phyloP scores from a whole-genome alignment of 2,888 invertebrate species.

The Polyommatus iphigenia region DNA sequence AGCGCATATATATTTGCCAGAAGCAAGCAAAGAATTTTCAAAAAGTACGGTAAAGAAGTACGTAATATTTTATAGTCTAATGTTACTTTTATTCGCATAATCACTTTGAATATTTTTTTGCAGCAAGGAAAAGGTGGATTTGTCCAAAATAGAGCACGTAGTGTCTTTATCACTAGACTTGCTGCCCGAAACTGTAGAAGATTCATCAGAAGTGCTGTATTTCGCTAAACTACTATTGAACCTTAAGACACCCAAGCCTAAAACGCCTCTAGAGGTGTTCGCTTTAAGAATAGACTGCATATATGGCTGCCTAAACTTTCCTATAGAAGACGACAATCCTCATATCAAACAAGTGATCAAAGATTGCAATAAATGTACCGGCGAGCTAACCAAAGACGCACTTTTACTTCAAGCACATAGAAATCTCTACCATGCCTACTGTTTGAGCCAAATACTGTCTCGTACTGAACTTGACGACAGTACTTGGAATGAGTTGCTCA shows the following conservation, averaged over 20 bases:
- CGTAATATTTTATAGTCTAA: no score
- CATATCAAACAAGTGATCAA: conserved; percentile 42
- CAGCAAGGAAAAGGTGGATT: conserved; percentile 48
- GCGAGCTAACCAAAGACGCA: conserved; percentile 46
- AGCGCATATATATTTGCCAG: no score
- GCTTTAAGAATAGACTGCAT: conserved; percentile 53
- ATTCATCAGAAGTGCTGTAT: conserved; percentile 38
- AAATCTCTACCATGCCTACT: conserved; percentile 50
- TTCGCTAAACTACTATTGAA: conserved; percentile 43
- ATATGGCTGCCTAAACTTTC: conserved; percentile 51
- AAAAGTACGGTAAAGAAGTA: no score
- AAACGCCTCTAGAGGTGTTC: conserved; percentile 38
- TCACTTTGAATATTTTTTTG: conserved; percentile 33
- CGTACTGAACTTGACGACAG: conserved; percentile 6
- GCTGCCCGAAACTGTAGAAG: conserved; percentile 16
- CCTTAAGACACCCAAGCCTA: conserved; percentile 30
- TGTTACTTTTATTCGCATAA: no score
- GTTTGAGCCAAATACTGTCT: conserved; percentile 44
- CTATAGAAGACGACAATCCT: conserved; percentile 51
- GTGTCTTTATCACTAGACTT: conserved; percentile 49
- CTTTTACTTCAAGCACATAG: conserved; percentile 45
- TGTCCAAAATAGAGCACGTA: conserved; percentile 49
- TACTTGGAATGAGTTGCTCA: conserved; percentile 40
- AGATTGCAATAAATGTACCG: conserved; percentile 37
- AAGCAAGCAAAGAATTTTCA: no score